Base-by-base conservation (phyloP, 2,888 invertebrate genomes). In the Rhagophthalmus giganteus region DNA sequence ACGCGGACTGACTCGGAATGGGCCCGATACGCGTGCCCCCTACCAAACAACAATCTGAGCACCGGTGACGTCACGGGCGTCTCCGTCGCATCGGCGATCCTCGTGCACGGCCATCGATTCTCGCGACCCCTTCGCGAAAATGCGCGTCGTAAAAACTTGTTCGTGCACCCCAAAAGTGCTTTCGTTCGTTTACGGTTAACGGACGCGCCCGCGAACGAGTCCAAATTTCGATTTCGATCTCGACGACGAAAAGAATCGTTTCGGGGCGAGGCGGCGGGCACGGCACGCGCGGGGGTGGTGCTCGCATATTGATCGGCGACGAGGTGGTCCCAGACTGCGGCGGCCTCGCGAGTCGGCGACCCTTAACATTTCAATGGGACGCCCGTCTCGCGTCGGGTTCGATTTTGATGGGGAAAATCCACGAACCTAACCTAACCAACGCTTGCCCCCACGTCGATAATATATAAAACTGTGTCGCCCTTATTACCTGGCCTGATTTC, bases 51-150 rank as follows among this genome's bases (percentile, higher is more conserved):
- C 35, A 46, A 47, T 70, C 60, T 72, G 74, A 72, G 73, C 73
- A 74, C 74, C 74, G 73, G 64, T 74, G 73, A 74, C 74, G 74
- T 74, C 73, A 74, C 62, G 65, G 62, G 68, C 68, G 68, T 70
- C 70, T 67, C 64, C 63, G 63, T 60, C 57, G 58, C 64, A 63
- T 62, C 60, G 65, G 62, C 53, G 60, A 49, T 47, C 14, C n/a
- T 39, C 44, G 37, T 38, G 11, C n/a, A n/a, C 35, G 70, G 70
- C 50, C 51, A 51, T 51, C 45, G 51, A 51, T 51, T 44, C 32
- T 14, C 41, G 40, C 42, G 30, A 32, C 39, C 35, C 27, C 9
- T 4, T 4, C n/a, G 2, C n/a, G n/a, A 27, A 24, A 27, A 10
- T 9, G n/a, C 9, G 10, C 7, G 10, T 10, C 27, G 2, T 2